These are phyloP conservation scores for Gnatocerus cornutus DNA, from an alignment of 2,888 invertebrate species.

Conservation along the genomic window DNA sequence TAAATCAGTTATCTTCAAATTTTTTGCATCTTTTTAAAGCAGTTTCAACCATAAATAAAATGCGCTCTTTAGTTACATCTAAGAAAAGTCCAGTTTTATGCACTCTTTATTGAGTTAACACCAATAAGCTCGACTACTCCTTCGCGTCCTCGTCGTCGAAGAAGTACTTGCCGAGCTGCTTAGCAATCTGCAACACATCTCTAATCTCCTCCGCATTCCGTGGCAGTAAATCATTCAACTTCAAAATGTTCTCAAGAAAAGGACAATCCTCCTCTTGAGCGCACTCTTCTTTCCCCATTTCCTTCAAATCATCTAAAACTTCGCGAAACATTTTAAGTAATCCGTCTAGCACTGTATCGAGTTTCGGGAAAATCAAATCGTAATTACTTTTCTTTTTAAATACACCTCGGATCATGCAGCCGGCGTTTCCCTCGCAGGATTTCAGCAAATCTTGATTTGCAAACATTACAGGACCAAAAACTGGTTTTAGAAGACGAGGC, in stretches of 20 bases:
- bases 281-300: constrained; percentile 15
- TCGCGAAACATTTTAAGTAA: not conserved
- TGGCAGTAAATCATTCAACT: constrained; percentile 17
- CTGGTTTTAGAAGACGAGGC: not conserved
- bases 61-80: too few relatives aligned
- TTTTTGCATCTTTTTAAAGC: too few relatives aligned
- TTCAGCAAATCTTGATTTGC: constrained; percentile 22
- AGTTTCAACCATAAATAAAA: too few relatives aligned
- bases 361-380: constrained; percentile 23
- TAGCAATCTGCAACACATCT: constrained; percentile 19
- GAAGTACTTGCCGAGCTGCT: constrained; percentile 7
- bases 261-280: constrained; percentile 33
- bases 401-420: not conserved
- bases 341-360: not conserved
- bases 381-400: constrained; percentile 22
- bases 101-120: too few relatives aligned
- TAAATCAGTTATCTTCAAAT: too few relatives aligned
- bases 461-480: not conserved
- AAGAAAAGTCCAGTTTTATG: too few relatives aligned
- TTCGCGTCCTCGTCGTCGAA: not conserved
- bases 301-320: constrained; percentile 22
- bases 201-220: constrained; percentile 11
- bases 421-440: constrained; percentile 4
- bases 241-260: constrained; percentile 25
- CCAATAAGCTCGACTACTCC: too few relatives aligned